These are phyloP conservation scores for Pinna nobilis DNA, from an alignment of 1,140 invertebrate genomes.

Conservation along the genomic window DNA sequence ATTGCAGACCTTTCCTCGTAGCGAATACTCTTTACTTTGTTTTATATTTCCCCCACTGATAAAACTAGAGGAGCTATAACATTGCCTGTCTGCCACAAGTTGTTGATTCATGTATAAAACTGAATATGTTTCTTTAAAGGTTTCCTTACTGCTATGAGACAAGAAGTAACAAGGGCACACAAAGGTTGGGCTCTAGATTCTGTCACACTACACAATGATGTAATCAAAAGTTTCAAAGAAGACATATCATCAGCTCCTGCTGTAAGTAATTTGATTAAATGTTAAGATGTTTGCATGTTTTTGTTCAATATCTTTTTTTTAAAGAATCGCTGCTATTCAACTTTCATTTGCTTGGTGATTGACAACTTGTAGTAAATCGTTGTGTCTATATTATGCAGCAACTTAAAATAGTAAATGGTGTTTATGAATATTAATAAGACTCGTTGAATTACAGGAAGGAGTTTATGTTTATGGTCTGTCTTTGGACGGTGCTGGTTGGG, in stretches of 20 bases:
- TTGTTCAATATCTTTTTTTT: background rate
- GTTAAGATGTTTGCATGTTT: background rate
- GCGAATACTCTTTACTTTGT: no score
- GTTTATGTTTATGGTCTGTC: slow-evolving; percentile 70
- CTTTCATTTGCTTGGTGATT: no score
- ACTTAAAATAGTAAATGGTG: no score
- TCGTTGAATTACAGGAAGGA: slow-evolving; percentile 55
- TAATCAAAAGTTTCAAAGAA: slow-evolving; percentile 70
- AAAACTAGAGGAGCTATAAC: no score
- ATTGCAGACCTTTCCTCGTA: no score
- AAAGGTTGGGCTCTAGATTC: slow-evolving; percentile 74
- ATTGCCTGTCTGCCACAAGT: background rate
- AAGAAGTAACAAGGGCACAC: slow-evolving; percentile 74
- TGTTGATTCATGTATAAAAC: background rate
- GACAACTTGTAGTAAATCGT: no score
- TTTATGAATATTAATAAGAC: background rate
- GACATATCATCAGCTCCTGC: slow-evolving; percentile 69
- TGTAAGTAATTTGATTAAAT: slow-evolving; percentile 52
- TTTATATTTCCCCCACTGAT: no score
- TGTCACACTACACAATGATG: slow-evolving; percentile 73
- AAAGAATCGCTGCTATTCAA: no score
- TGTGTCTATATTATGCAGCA: no score
- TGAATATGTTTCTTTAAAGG: slow-evolving; percentile 46
- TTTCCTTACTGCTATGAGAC: slow-evolving; percentile 75
- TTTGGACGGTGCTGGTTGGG: slow-evolving; percentile 71